phyloP scores from a whole-genome alignment of 2,113 vertebrate genomes.

The Cynoglossus semilaevis region DNA sequence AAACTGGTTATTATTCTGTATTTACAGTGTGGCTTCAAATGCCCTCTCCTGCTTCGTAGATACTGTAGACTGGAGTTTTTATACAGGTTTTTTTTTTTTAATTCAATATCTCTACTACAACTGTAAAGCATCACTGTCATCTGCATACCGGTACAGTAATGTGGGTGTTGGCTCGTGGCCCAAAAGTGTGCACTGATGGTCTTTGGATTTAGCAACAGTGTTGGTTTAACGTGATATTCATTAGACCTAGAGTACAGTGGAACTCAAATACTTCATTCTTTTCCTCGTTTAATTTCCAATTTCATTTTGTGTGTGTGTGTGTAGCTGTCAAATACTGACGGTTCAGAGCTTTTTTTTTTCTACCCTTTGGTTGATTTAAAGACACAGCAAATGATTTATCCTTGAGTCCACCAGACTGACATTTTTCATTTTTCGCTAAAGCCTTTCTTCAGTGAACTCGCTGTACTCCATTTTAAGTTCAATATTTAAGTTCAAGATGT shows the following conservation, averaged over 20 bases:
- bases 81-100: slow-evolving; percentile 41
- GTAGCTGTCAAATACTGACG: too few species aligned
- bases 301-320: too few species aligned
- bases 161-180: slow-evolving; percentile 53
- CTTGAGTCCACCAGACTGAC: too few species aligned
- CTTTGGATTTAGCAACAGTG: slow-evolving; percentile 46
- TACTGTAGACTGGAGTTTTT: slow-evolving; percentile 60
- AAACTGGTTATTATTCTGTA: slow-evolving; percentile 64
- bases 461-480: too few species aligned
- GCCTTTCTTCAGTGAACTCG: too few species aligned
- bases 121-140: slow-evolving; percentile 49
- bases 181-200: slow-evolving; percentile 43
- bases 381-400: too few species aligned
- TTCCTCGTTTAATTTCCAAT: too few species aligned
- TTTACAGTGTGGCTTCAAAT: slow-evolving; percentile 71
- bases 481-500: too few species aligned
- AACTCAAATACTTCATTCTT: slow-evolving; percentile 13
- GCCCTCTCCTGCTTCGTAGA: slow-evolving; percentile 66
- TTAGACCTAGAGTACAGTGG: too few species aligned
- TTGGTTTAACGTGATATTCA: slow-evolving; percentile 17
- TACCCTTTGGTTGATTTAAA: background rate
- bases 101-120: slow-evolving; percentile 56
- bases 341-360: background rate
- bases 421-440: too few species aligned
- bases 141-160: slow-evolving; percentile 34